A percentile compares a stretch with the other conserved stretches of the same genome.
Conservation (phyloP, 1,140 invertebrate species). For the Microplitis mediator region DNA sequence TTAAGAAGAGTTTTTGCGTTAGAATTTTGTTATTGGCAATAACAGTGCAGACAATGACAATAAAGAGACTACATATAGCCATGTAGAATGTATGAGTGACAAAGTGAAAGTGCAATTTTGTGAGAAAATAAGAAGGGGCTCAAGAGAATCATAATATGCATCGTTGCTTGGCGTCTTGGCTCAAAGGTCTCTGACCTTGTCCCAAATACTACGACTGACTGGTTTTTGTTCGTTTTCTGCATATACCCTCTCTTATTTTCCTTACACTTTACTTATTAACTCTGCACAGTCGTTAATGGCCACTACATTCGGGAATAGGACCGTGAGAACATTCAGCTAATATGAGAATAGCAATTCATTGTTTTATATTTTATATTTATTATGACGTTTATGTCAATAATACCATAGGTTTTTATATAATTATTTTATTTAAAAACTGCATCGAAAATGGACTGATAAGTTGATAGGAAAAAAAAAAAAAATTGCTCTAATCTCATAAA, state of each 20-base stretch:
- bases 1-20: neutral
- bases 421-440: too few relatives aligned
- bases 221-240: slow-evolving; percentile 43
- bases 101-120: slow-evolving; percentile 58
- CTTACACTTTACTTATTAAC: slow-evolving; percentile 1
- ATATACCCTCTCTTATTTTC: slow-evolving; percentile 32
- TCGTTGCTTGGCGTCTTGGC: slow-evolving; percentile 35
- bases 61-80: neutral
- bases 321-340: slow-evolving; percentile 21
- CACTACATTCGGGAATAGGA: slow-evolving; percentile 20
- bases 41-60: neutral
- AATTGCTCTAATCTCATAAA: too few relatives aligned
- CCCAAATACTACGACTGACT: slow-evolving; percentile 57
- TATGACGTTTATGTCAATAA: too few relatives aligned
- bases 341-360: neutral
- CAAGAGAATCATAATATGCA: slow-evolving; percentile 22
- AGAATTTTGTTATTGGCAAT: too few relatives aligned
- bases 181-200: slow-evolving; percentile 61
- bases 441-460: too few relatives aligned
- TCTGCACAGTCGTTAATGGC: neutral
- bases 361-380: too few relatives aligned
- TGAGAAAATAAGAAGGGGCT: slow-evolving; percentile 16
- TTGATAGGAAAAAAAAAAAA: too few relatives aligned
- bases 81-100: slow-evolving; percentile 25
- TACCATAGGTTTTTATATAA: too few relatives aligned